Conservation (phyloP, 2,113 vertebrate genomes). For the Empidonax alnorum region DNA sequence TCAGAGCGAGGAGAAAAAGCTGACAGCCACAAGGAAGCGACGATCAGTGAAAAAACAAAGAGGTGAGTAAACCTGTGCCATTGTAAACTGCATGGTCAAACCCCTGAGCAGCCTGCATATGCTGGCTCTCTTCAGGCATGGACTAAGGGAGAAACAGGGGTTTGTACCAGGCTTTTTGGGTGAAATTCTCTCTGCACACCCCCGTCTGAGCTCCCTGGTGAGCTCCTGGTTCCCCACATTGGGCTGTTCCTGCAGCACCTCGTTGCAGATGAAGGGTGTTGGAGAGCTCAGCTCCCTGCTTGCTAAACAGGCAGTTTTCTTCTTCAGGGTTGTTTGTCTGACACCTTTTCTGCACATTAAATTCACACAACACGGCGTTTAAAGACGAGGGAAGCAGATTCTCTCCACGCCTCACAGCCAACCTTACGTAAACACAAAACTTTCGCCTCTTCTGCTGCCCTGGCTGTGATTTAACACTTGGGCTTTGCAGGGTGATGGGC, state of each 20-base stretch:
- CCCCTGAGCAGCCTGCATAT: accelerated
- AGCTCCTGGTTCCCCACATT: neutral
- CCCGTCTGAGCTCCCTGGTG: neutral
- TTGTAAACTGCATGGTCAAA: accelerated
- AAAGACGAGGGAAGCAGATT: constrained; percentile 33
- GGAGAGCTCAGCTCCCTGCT: neutral
- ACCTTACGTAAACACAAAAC: neutral
- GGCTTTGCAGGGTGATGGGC: neutral
- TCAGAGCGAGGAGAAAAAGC: neutral
- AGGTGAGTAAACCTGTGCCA: neutral
- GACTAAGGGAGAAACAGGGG: neutral
- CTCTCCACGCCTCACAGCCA: neutral
- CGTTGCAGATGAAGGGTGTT: neutral
- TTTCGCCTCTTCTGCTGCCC: neutral
- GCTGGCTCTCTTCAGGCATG: neutral
- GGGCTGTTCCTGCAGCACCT: neutral
- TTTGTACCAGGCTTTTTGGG: neutral
- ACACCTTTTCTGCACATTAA: constrained; percentile 51
- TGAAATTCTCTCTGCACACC: neutral
- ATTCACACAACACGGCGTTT: constrained; percentile 24
- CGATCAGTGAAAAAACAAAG: neutral
- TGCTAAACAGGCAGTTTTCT: neutral
- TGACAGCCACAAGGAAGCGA: neutral
- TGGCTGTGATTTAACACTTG: neutral
- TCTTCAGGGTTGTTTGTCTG: constrained; percentile 51